Evolutionary conservation across 1,140 invertebrate genomes (phyloP).

Genomic region (Macrobrachium rosenbergii): DNA sequence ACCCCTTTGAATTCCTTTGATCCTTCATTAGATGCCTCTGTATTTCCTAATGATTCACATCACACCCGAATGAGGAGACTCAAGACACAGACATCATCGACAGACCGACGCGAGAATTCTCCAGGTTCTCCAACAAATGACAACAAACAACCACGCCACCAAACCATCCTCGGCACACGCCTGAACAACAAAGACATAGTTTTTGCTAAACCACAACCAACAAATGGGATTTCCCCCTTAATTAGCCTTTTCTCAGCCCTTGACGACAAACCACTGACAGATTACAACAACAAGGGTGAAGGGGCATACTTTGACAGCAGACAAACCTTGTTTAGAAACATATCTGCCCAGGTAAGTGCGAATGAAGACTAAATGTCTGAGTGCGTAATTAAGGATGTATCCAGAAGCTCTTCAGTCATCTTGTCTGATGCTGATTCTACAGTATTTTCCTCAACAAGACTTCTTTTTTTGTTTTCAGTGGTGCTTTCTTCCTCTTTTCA

Average conservation of each 20-base stretch:
- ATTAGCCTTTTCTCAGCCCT: background rate
- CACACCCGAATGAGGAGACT: background rate
- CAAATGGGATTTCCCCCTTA: conserved; percentile 2
- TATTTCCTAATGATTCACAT: conserved; percentile 12
- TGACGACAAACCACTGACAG: conserved; percentile 19
- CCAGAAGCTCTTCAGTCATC: too few relatives aligned
- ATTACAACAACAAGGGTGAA: background rate
- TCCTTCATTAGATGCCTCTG: conserved; percentile 4
- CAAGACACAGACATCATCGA: background rate
- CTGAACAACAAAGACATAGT: conserved; percentile 37
- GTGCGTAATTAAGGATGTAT: background rate
- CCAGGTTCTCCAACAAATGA: conserved; percentile 1
- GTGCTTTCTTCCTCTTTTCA: too few relatives aligned
- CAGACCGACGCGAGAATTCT: background rate
- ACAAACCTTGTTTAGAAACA: conserved; percentile 34
- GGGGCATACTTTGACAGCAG: conserved; percentile 52
- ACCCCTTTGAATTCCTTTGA: background rate
- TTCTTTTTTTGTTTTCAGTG: too few relatives aligned
- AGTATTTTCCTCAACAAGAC: too few relatives aligned
- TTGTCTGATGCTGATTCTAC: too few relatives aligned
- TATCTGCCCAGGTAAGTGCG: conserved; percentile 13
- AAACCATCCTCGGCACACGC: conserved; percentile 20
- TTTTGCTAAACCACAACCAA: conserved; percentile 30
- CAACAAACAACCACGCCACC: conserved; percentile 12
- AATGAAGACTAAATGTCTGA: conserved; percentile 7